These are phyloP conservation scores for Idris sp. DNA, from an alignment of 1,140 invertebrate species.

Conservation along the genomic window DNA sequence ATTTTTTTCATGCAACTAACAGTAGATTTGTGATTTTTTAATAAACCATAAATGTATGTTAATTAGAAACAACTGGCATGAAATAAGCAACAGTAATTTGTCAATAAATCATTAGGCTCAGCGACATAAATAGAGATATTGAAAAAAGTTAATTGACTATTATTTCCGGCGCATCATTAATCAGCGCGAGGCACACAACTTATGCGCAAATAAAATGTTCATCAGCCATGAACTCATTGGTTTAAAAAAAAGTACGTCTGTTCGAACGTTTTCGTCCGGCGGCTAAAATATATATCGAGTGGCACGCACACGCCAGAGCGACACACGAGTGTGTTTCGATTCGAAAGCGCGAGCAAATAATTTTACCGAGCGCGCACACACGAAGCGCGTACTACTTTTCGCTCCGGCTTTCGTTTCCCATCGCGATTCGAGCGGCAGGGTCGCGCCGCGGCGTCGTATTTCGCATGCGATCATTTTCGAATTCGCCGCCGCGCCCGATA, in stretches of 20 bases:
- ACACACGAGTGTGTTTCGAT: slow-evolving; percentile 37
- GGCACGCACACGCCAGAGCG: slow-evolving; percentile 23
- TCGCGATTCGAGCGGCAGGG: slow-evolving; percentile 30
- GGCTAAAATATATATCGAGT: slow-evolving; percentile 46
- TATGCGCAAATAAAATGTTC: slow-evolving; percentile 36
- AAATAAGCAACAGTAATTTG: slow-evolving; percentile 8
- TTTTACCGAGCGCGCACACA: slow-evolving; percentile 41
- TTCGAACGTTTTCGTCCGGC: slow-evolving; percentile 14
- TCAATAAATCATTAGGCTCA: slow-evolving; percentile 16
- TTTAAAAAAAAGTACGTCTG: slow-evolving; percentile 18
- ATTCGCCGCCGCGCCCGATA: slow-evolving; percentile 53
- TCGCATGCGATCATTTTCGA: slow-evolving; percentile 62
- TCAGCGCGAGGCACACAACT: slow-evolving; percentile 24
- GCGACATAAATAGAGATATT: slow-evolving; percentile 18
- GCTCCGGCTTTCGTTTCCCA: slow-evolving; percentile 51
- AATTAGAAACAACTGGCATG: slow-evolving; percentile 9
- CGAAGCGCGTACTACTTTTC: slow-evolving; percentile 59
- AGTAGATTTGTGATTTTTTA: no score
- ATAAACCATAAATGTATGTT: slow-evolving; percentile 13
- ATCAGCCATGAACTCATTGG: slow-evolving; percentile 36
- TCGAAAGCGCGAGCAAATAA: slow-evolving; percentile 59
- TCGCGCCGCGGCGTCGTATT: slow-evolving; percentile 54
- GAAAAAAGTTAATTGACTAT: slow-evolving; percentile 47
- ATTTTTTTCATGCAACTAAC: no score
- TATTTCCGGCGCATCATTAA: slow-evolving; percentile 35